Conservation (phyloP, 2,888 invertebrate genomes). For the Scaptomyza tumidula region DNA sequence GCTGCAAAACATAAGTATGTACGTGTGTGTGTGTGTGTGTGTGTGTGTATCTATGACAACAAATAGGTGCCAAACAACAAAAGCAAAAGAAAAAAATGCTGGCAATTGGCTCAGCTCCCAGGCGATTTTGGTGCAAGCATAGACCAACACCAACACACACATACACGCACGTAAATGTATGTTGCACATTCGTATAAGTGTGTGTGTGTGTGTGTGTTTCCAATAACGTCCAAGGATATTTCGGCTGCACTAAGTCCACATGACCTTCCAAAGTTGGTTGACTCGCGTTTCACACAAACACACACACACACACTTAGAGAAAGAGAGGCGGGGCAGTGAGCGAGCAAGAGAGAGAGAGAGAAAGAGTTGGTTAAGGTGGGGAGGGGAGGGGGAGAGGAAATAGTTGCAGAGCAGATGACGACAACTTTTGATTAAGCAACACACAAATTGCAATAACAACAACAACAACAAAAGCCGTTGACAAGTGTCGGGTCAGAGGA, state of each 20-base stretch:
- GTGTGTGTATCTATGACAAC: constrained; percentile 51
- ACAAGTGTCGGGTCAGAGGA: constrained; percentile 41
- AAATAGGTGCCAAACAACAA: constrained; percentile 51
- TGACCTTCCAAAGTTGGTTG: constrained; percentile 82
- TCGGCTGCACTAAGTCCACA: constrained; percentile 74
- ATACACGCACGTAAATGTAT: constrained; percentile 10
- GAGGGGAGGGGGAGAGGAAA: not conserved
- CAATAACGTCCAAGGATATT: constrained; percentile 78
- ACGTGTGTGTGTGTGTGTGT: constrained; percentile 4
- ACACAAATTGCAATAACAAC: not conserved
- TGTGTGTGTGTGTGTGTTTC: constrained; percentile 53
- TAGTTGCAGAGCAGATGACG: constrained; percentile 29
- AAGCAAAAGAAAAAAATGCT: constrained; percentile 21
- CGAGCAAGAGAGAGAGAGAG: constrained; percentile 1
- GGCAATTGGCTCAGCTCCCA: constrained; percentile 48
- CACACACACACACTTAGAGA: not conserved
- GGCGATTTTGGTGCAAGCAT: constrained; percentile 44
- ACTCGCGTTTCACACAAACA: constrained; percentile 51
- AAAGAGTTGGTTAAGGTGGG: not conserved
- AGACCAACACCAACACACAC: constrained; percentile 8
- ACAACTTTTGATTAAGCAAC: constrained; percentile 60
- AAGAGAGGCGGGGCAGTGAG: not conserved
- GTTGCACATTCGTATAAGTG: constrained; percentile 22
- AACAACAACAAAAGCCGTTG: constrained; percentile 26
- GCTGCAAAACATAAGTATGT: not conserved